phyloP scores from a whole-genome alignment of 2,888 invertebrate species.

The Invenusta paracnida region DNA sequence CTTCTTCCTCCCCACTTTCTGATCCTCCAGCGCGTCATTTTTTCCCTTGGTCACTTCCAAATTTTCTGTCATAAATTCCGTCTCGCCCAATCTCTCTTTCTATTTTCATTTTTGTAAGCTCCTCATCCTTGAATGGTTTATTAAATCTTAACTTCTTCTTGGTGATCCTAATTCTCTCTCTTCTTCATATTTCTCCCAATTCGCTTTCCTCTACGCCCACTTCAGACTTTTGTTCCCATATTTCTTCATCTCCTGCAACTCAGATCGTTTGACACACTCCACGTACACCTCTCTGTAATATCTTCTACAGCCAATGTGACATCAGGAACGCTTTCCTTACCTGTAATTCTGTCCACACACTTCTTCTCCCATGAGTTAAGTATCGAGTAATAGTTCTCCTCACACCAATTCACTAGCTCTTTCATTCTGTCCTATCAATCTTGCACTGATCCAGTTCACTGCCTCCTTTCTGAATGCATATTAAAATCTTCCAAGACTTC shows the following conservation, averaged over 20 bases:
- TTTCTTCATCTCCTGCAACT: neutral
- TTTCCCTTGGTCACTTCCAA: neutral
- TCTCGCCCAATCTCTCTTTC: neutral
- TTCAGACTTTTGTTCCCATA: neutral
- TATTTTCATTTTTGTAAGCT: neutral
- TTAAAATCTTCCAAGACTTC: too few relatives aligned
- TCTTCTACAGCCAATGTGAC: neutral
- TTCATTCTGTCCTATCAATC: too few relatives aligned
- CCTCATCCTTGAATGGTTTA: neutral
- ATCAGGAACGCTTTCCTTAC: neutral
- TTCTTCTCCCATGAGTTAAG: neutral
- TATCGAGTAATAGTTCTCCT: neutral
- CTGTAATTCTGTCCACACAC: neutral
- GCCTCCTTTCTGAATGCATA: too few relatives aligned
- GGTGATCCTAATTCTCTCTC: neutral
- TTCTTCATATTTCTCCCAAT: slow-evolving; percentile 1
- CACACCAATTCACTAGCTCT: neutral
- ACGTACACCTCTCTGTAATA: neutral
- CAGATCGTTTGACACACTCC: neutral
- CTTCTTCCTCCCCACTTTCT: neutral
- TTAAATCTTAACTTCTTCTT: neutral
- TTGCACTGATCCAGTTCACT: too few relatives aligned
- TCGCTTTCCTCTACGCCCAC: neutral
- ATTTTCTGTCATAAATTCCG: neutral
- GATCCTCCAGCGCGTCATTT: neutral